A percentile compares a stretch with the other conserved stretches of the same genome.
Evolutionary conservation across 1,140 invertebrate species (phyloP).

Genomic region (Apis florea): DNA sequence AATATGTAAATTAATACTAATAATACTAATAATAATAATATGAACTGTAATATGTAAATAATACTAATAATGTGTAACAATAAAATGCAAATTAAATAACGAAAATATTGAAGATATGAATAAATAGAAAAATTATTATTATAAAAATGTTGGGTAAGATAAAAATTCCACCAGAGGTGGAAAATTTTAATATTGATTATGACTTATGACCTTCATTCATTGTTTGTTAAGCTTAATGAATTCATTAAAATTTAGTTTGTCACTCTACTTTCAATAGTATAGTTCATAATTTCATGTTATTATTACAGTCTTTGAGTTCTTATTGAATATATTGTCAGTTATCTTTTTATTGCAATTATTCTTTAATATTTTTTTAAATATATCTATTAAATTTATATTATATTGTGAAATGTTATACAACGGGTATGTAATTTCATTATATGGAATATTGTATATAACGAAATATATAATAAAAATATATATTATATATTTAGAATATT

Average conservation of each 20-base stretch:
- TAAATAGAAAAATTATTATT: too few species aligned
- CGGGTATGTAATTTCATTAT: neutral
- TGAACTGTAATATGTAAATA: too few species aligned
- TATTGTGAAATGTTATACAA: neutral
- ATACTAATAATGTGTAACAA: too few species aligned
- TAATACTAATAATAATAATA: too few species aligned
- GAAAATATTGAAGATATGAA: too few species aligned
- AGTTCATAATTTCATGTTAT: neutral
- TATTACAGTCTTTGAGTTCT: neutral
- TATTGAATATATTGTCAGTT: neutral
- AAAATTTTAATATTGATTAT: conserved; percentile 9
- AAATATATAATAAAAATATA: neutral
- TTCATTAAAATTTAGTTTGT: conserved; percentile 7
- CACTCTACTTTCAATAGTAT: neutral
- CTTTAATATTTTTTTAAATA: too few species aligned
- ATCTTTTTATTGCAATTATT: neutral
- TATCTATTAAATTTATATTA: neutral
- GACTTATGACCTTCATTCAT: neutral
- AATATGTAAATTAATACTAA: too few species aligned
- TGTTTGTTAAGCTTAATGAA: neutral
- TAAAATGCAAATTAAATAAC: too few species aligned
- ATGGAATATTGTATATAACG: too few species aligned
- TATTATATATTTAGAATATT: neutral
- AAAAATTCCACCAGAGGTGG: neutral
- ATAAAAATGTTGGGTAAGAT: neutral